phyloP scores from a whole-genome alignment of 2,797 vertebrate species.

The Lindbergichthys nudifrons region DNA sequence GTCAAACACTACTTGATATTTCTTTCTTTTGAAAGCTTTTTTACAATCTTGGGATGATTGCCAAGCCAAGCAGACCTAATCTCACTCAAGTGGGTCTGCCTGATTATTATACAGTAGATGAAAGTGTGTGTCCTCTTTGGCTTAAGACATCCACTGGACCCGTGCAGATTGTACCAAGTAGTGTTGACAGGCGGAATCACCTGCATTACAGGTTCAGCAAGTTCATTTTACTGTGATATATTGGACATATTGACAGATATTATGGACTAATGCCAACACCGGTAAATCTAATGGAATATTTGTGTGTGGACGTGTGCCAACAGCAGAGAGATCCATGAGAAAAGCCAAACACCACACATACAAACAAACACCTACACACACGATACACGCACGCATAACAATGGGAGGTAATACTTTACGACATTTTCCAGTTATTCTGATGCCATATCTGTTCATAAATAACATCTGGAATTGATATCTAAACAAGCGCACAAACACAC shows the following conservation, averaged over 20 bases:
- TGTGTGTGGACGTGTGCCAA: conserved; percentile 27
- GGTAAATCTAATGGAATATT: conserved; percentile 7
- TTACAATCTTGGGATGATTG: conserved; percentile 33
- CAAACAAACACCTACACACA: background rate
- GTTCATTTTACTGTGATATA: conserved; percentile 50
- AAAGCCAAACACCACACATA: background rate
- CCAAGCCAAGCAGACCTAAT: conserved; percentile 70
- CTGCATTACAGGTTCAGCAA: conserved; percentile 62
- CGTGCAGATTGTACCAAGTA: conserved; percentile 16
- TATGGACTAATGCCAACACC: conserved; percentile 36
- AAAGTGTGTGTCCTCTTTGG: conserved; percentile 49
- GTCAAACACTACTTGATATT: conserved; percentile 44
- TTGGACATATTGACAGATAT: conserved; percentile 40
- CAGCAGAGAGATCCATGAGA: conserved; percentile 8
- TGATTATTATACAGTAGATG: conserved; percentile 59
- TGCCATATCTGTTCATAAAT: conserved; percentile 13
- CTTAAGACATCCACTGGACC: conserved; percentile 19
- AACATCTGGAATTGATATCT: conserved; percentile 41
- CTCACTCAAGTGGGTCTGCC: conserved; percentile 48
- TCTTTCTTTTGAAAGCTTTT: conserved; percentile 39
- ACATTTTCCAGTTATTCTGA: background rate
- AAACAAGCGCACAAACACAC: no score
- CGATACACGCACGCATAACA: conserved; percentile 5
- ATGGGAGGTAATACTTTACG: conserved; percentile 7
- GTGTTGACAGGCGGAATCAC: conserved; percentile 58